These are phyloP conservation scores for Drosophila demipolita DNA, from an alignment of 2,888 invertebrate genomes.

Conservation along the genomic window DNA sequence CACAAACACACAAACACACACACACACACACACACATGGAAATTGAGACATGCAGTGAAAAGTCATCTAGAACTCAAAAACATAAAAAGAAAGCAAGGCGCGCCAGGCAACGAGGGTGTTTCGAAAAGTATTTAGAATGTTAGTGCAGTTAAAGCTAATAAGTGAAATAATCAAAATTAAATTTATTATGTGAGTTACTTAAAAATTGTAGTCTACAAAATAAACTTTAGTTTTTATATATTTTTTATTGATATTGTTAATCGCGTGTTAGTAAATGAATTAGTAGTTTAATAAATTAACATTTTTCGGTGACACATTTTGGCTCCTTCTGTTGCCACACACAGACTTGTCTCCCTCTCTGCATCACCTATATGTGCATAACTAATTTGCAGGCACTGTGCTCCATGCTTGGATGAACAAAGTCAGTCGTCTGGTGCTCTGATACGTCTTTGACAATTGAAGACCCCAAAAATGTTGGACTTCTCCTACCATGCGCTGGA, in stretches of 20 bases:
- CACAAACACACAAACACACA: constrained; percentile 5
- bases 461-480: neutral
- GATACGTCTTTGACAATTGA: neutral
- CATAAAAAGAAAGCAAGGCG: constrained; percentile 58
- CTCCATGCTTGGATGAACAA: neutral
- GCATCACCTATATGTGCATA: neutral
- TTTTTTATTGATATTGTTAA: neutral
- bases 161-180: neutral
- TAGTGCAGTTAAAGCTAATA: neutral
- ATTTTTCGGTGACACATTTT: neutral
- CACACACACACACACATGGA: constrained; percentile 13
- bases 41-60: constrained; percentile 39
- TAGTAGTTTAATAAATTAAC: neutral
- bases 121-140: neutral
- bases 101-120: constrained; percentile 32
- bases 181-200: neutral
- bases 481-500: neutral
- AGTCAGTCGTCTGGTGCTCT: neutral
- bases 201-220: neutral
- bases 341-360: neutral
- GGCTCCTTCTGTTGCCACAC: neutral
- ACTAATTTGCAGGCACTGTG: neutral
- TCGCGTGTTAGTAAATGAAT: too few species aligned
- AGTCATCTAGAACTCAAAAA: constrained; percentile 58
- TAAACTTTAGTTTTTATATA: neutral